A percentile compares a stretch with the other conserved stretches of the same genome.
Evolutionary conservation across 2,888 invertebrate species (phyloP).

Genomic region (Sarcophaga caerulescens): DNA sequence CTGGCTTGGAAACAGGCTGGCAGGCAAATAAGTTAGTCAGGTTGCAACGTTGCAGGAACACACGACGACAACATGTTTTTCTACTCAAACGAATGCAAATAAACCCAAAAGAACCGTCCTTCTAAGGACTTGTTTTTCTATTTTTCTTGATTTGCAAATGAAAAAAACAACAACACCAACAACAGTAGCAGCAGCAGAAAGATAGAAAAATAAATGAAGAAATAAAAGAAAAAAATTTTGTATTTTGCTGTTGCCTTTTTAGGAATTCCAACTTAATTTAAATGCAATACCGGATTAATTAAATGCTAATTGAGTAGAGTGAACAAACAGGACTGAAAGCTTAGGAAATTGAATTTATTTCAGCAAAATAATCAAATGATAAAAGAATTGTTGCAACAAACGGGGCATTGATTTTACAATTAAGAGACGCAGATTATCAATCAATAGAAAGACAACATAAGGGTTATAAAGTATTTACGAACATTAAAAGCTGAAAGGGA

Average conservation of each 20-base stretch:
- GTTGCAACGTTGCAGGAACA: slow-evolving; percentile 12
- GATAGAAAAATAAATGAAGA: not conserved
- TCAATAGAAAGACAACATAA: too few species aligned
- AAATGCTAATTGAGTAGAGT: slow-evolving; percentile 53
- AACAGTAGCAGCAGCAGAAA: not conserved
- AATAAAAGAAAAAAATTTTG: slow-evolving; percentile 5
- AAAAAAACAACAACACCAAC: slow-evolving; percentile 23
- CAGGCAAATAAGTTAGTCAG: slow-evolving; percentile 6
- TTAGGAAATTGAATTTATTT: not conserved
- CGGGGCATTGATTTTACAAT: too few species aligned
- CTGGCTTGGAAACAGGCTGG: not conserved
- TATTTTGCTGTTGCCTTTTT: slow-evolving; percentile 10
- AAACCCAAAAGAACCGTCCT: not conserved
- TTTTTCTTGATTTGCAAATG: not conserved
- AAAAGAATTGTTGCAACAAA: too few species aligned
- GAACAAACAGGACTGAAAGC: slow-evolving; percentile 12
- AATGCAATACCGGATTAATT: slow-evolving; percentile 55
- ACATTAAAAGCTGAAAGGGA: too few species aligned
- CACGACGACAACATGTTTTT: not conserved
- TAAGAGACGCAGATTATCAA: too few species aligned
- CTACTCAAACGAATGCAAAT: not conserved
- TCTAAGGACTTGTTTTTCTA: not conserved
- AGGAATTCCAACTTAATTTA: slow-evolving; percentile 33
- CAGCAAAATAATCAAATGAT: too few species aligned
- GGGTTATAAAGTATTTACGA: too few species aligned